Conservation (phyloP, 2,797 vertebrate species). For the Hypotaenidia okinawae region DNA sequence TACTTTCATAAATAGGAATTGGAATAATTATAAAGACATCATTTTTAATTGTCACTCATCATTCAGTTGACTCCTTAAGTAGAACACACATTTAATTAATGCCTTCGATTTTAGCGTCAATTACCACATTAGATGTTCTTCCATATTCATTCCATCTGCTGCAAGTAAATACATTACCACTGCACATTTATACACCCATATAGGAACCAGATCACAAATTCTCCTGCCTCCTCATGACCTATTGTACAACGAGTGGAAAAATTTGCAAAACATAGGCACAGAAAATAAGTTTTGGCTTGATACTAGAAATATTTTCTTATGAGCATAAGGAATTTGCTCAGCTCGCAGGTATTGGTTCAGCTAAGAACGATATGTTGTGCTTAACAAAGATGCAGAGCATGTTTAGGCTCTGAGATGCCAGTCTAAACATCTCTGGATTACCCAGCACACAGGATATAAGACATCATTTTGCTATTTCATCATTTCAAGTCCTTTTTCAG, state of each 20-base stretch:
- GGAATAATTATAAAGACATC: constrained; percentile 69
- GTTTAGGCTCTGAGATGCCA: neutral
- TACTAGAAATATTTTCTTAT: neutral
- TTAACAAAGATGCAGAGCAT: neutral
- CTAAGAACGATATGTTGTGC: neutral
- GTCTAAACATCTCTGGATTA: neutral
- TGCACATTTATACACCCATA: constrained; percentile 14
- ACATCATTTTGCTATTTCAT: neutral
- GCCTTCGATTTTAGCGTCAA: constrained; percentile 56
- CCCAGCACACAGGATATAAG: neutral
- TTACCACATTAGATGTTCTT: constrained; percentile 59
- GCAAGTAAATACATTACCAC: constrained; percentile 58
- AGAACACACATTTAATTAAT: constrained; percentile 70
- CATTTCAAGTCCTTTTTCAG: neutral
- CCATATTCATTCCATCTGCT: constrained; percentile 63
- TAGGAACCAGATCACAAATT: constrained; percentile 26
- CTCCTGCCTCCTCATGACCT: constrained; percentile 26
- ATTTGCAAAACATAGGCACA: neutral
- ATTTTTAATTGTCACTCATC: constrained; percentile 69
- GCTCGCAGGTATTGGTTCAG: neutral
- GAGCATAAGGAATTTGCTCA: constrained; percentile 22
- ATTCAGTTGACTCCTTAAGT: constrained; percentile 49
- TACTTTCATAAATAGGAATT: constrained; percentile 63
- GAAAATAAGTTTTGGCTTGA: neutral
- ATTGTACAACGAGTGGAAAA: neutral